These are phyloP conservation scores for Agrotis puta DNA, from an alignment of 2,888 invertebrate species.

Conservation along the genomic window DNA sequence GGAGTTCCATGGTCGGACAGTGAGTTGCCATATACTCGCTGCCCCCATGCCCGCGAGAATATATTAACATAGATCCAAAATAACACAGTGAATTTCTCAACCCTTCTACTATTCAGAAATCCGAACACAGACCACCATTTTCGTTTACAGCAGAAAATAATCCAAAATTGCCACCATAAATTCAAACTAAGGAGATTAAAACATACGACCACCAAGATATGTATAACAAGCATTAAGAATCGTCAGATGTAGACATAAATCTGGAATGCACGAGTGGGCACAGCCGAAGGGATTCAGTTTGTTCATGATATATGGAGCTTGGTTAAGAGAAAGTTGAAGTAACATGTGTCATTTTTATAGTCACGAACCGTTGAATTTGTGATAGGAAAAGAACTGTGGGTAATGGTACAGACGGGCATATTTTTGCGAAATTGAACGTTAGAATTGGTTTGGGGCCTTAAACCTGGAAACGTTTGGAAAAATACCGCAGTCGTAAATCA, in stretches of 20 bases:
- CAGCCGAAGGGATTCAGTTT: slow-evolving; percentile 59
- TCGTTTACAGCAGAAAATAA: slow-evolving; percentile 6
- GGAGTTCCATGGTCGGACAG: too few relatives aligned
- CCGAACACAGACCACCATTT: background rate
- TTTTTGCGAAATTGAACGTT: slow-evolving; percentile 60
- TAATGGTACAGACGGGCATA: slow-evolving; percentile 51
- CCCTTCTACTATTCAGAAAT: background rate
- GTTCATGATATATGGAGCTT: slow-evolving; percentile 59
- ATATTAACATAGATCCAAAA: too few relatives aligned
- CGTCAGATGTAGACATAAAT: slow-evolving; percentile 64
- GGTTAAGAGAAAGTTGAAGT: slow-evolving; percentile 60
- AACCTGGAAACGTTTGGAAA: slow-evolving; percentile 16
- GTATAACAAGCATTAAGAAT: slow-evolving; percentile 53
- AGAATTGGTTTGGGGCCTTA: slow-evolving; percentile 43
- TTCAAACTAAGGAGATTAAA: slow-evolving; percentile 52
- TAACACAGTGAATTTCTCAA: background rate
- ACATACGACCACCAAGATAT: slow-evolving; percentile 29
- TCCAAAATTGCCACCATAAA: slow-evolving; percentile 44
- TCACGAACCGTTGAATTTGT: slow-evolving; percentile 49
- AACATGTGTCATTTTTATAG: slow-evolving; percentile 68
- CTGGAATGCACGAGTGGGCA: slow-evolving; percentile 65
- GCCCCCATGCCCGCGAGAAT: too few relatives aligned
- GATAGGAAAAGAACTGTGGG: slow-evolving; percentile 57
- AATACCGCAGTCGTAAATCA: slow-evolving; percentile 36
- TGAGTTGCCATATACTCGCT: too few relatives aligned